phyloP scores from a whole-genome alignment of 2,797 vertebrate species.

The Hylomyscus alleni region DNA sequence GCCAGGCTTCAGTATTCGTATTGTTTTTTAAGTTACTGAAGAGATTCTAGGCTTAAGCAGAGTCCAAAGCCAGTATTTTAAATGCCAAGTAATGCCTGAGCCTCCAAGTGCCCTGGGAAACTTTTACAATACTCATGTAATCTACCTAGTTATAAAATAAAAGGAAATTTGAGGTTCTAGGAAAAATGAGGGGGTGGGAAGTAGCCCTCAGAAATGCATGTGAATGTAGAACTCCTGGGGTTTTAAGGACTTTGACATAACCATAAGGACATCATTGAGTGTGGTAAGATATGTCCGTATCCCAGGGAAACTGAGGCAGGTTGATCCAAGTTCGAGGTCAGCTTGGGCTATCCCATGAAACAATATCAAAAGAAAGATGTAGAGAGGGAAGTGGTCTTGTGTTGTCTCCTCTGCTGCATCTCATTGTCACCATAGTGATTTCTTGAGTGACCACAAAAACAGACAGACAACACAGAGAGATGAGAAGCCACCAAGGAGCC shows the following conservation, averaged over 20 bases:
- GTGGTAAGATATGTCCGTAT: no score
- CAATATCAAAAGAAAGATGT: background rate
- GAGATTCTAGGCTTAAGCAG: background rate
- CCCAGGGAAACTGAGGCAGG: background rate
- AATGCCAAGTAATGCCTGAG: no score
- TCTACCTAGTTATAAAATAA: background rate
- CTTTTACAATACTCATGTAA: slow-evolving; percentile 9
- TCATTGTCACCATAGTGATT: background rate
- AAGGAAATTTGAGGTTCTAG: background rate
- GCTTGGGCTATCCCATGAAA: background rate
- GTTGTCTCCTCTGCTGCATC: background rate
- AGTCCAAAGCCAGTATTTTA: no score
- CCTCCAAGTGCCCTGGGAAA: background rate
- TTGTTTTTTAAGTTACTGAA: background rate
- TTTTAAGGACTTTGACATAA: no score
- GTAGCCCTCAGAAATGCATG: background rate
- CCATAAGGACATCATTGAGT: no score
- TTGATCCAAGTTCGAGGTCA: background rate
- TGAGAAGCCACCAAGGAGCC: background rate
- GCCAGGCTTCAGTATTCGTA: background rate
- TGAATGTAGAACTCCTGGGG: background rate
- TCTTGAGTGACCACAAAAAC: background rate
- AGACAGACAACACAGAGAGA: background rate
- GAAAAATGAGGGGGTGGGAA: background rate
- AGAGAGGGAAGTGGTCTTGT: background rate